Percentiles rank a stretch among this genome's conserved stretches.
Conservation (phyloP, 53 echinoderm and acorn worm genomes). For the Zoroaster sp. region DNA sequence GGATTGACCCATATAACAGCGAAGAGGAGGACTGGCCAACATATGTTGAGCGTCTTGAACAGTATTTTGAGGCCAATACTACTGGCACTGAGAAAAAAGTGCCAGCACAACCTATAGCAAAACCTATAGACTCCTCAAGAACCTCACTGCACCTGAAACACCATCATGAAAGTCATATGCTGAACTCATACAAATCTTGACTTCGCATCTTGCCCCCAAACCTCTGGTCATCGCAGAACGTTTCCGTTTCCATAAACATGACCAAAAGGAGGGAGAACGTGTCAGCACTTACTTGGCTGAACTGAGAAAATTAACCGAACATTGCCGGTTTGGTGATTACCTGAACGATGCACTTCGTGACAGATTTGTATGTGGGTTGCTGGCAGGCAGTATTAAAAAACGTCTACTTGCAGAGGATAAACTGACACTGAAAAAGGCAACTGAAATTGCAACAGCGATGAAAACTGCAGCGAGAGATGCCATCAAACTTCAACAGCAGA, state of each 20-base stretch:
- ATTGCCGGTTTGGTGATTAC: constrained; percentile 12
- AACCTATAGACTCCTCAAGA: not conserved
- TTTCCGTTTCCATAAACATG: constrained; percentile 4
- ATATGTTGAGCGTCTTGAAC: not conserved
- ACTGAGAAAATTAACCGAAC: not conserved
- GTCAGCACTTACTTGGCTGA: constrained; percentile 20
- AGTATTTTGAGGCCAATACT: not conserved
- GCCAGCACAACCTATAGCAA: too few species aligned
- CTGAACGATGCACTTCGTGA: too few species aligned
- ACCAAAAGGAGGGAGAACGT: not conserved
- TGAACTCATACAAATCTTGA: not conserved
- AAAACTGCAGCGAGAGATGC: too few species aligned
- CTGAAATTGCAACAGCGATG: too few species aligned
- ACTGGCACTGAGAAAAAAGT: too few species aligned
- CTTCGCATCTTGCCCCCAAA: not conserved
- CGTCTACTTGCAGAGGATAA: not conserved
- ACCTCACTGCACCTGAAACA: not conserved
- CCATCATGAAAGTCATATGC: constrained; percentile 11
- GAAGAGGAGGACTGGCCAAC: not conserved
- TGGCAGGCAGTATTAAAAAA: too few species aligned
- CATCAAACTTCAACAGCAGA: constrained; percentile 7
- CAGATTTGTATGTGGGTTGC: too few species aligned
- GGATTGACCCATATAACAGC: not conserved
- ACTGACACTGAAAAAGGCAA: too few species aligned
- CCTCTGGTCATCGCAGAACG: too few species aligned